These are phyloP conservation scores for Drosophila obscura DNA, from an alignment of 1,140 invertebrate genomes.

Conservation along the genomic window DNA sequence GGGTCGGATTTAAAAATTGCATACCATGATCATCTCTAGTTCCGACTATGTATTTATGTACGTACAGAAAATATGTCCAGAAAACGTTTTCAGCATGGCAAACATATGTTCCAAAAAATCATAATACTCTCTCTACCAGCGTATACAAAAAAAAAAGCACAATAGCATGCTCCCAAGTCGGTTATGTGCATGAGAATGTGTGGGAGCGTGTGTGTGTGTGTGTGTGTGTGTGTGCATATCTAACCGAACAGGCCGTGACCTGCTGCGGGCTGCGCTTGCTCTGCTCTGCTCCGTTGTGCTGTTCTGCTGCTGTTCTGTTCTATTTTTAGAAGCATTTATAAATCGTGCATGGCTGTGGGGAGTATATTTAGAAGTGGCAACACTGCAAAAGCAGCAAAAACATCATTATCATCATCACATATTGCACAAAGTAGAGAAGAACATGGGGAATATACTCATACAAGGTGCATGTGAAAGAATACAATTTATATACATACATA, in stretches of 20 bases:
- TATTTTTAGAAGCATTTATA: slow-evolving; percentile 83
- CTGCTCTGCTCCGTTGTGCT: slow-evolving; percentile 27
- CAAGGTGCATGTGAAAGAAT: slow-evolving; percentile 8
- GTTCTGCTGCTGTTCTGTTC: slow-evolving; percentile 49
- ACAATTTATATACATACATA: slow-evolving; percentile 7
- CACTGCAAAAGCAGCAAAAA: slow-evolving; percentile 35
- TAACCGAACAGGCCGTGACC: slow-evolving; percentile 82
- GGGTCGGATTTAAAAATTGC: no score
- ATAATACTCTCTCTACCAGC: no score
- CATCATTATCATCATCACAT: slow-evolving; percentile 25
- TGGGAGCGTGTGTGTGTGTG: slow-evolving; percentile 8
- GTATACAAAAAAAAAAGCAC: no score
- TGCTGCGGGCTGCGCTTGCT: slow-evolving; percentile 56
- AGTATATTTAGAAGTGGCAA: slow-evolving; percentile 82
- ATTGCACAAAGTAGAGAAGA: slow-evolving; percentile 50
- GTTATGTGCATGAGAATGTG: no score
- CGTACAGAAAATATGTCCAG: no score
- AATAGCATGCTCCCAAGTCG: no score
- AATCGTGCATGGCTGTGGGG: slow-evolving; percentile 81
- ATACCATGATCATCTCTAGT: no score
- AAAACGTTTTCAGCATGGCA: no score
- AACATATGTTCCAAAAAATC: no score
- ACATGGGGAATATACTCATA: neutral
- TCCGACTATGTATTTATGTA: no score
- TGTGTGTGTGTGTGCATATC: slow-evolving; percentile 21